Base-by-base conservation (phyloP, 2,797 vertebrate species). In the Ceyx erithaca region DNA sequence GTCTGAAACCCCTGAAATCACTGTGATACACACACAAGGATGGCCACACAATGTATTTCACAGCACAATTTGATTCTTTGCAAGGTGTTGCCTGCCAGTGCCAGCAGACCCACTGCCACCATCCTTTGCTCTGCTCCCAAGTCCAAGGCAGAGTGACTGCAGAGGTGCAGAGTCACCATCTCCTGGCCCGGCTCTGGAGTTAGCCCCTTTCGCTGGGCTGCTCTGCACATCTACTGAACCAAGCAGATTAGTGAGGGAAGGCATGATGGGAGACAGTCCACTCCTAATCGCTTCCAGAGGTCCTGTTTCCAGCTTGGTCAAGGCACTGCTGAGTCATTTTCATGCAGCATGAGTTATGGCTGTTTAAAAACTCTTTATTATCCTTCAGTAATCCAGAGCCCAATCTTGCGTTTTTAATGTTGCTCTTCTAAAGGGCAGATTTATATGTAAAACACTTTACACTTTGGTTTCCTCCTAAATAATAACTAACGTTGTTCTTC, bases 381-480 rank as follows among this genome's bases (percentile, higher is more conserved):
- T 72, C 66, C 84, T 46, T 90, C 81, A 78, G 46, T 95, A 96
- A 90, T 87, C 84, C 84, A 76, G 88, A 87, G 59, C 90, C 89
- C 90, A 85, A 19, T 85, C 66, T 76, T 83, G 79, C 0, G 0
- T 80, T 95, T 91, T 90, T 87, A 93, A 90, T 94, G 81, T 52
- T 90, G 81, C 69, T 83, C 55, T 89, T 96, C 66, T 90, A 93
- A 94, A 76, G 81, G 62, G 78, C 58, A 94, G 91, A 95, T 95
- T 96, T 95, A 87, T 94, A 95, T 96, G 90, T 94, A 94, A 89
- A 96, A 83, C 93, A 93, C 81, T 96, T 95, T 95, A 90, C 95
- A 95, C 93, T 95, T 94, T 63, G 90, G 81, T 93, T 95, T 96
- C 93, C 95, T 93, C 86, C 84, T 95, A 93, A 96, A 96, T 96